Percentiles rank a stretch among this genome's conserved stretches.
Conservation (phyloP, 2,888 invertebrate genomes). For the Congeria kusceri region DNA sequence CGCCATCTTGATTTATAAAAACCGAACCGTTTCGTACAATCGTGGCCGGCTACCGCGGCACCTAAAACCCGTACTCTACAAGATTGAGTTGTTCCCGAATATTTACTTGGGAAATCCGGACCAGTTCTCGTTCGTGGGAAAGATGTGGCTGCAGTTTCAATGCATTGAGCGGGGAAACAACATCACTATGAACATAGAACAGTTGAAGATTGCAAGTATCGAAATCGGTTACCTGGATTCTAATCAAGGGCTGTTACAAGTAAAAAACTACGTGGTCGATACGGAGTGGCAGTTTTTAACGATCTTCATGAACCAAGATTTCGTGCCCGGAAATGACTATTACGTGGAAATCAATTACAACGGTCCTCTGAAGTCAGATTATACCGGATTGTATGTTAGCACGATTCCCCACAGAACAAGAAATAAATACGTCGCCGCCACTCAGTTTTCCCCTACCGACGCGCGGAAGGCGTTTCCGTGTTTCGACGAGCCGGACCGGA, state of each 20-base stretch:
- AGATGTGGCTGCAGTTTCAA: conserved; percentile 58
- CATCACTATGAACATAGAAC: conserved; percentile 91
- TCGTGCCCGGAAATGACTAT: conserved; percentile 89
- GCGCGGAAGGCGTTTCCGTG: conserved; percentile 97
- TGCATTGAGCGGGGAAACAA: conserved; percentile 86
- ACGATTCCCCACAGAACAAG: conserved; percentile 37
- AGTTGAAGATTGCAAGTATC: conserved; percentile 87
- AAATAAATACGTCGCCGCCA: conserved; percentile 90
- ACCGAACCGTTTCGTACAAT: too few species aligned
- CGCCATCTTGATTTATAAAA: too few species aligned
- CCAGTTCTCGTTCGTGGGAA: conserved; percentile 68
- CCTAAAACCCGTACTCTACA: conserved; percentile 70
- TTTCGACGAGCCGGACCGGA: conserved; percentile 95
- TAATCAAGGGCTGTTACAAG: not conserved
- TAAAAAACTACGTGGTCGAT: conserved; percentile 37
- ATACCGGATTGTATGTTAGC: conserved; percentile 68
- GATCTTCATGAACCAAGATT: conserved; percentile 88
- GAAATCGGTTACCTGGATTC: not conserved
- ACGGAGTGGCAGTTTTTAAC: conserved; percentile 81
- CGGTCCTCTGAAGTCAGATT: conserved; percentile 88
- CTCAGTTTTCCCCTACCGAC: conserved; percentile 95
- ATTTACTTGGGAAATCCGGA: conserved; percentile 67
- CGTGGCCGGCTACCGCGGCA: conserved; percentile 62
- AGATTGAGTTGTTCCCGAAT: conserved; percentile 72
- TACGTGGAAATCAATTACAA: conserved; percentile 89